Percentiles rank a stretch among this genome's conserved stretches.
These are phyloP conservation scores for Rhineura floridana DNA, from an alignment of 2,113 vertebrate species.

Conservation along the genomic window DNA sequence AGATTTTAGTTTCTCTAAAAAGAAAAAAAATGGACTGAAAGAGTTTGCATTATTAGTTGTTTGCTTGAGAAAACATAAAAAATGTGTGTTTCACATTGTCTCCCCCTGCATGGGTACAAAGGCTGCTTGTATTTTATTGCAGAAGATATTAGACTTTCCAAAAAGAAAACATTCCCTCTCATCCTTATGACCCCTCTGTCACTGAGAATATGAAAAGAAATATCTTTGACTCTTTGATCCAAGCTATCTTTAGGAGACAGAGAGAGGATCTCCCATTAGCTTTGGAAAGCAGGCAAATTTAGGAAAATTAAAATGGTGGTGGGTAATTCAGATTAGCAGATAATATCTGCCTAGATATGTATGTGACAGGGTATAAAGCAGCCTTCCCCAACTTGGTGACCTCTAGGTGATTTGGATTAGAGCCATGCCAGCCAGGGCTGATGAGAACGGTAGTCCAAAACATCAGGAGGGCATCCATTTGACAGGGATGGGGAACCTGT, in stretches of 20 bases:
- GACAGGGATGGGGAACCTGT: no score
- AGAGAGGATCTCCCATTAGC: conserved; percentile 28
- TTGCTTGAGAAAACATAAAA: background rate
- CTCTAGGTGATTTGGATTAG: background rate
- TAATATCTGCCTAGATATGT: background rate
- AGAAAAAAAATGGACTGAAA: conserved; percentile 45
- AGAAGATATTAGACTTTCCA: conserved; percentile 31
- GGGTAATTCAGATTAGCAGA: background rate
- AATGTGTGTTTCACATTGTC: background rate
- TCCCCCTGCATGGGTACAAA: conserved; percentile 15
- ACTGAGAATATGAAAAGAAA: conserved; percentile 41
- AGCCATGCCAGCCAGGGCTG: no score
- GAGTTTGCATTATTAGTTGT: conserved; percentile 21
- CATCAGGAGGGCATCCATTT: no score
- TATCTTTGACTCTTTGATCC: conserved; percentile 50
- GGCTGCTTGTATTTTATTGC: conserved; percentile 37
- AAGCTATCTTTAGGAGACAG: conserved; percentile 10
- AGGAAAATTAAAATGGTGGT: conserved; percentile 7
- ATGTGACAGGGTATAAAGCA: background rate
- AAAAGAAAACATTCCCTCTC: conserved; percentile 20
- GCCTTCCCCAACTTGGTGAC: no score
- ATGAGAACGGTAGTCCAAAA: no score
- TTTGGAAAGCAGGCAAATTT: conserved; percentile 17
- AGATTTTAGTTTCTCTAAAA: background rate
- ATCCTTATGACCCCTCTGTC: conserved; percentile 41